Conservation (phyloP, 2,113 vertebrate genomes). For the Carlito syrichta region DNA sequence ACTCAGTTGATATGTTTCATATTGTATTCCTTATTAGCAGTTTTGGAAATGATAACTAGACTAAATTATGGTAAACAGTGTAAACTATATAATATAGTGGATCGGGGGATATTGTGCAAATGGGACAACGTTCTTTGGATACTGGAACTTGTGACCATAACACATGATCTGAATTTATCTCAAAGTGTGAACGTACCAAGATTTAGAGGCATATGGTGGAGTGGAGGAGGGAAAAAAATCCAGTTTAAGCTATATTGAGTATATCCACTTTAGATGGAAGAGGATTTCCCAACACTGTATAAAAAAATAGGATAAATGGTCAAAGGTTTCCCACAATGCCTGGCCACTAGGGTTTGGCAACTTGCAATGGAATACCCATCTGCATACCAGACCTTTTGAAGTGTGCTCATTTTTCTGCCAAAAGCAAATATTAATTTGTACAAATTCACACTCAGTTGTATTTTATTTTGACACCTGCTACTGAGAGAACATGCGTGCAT, state of each 20-base stretch:
- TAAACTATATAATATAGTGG: neutral
- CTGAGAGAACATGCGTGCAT: neutral
- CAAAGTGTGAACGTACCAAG: neutral
- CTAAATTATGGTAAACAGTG: too few relatives aligned
- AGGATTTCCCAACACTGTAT: neutral
- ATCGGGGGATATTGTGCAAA: neutral
- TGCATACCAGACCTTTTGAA: neutral
- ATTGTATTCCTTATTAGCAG: neutral
- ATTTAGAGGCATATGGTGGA: neutral
- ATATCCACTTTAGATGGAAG: neutral
- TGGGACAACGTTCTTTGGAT: neutral
- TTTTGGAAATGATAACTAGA: neutral
- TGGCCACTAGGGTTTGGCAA: neutral
- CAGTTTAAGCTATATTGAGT: too few relatives aligned
- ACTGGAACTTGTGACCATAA: neutral
- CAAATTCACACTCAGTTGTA: neutral
- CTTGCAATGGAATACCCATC: neutral
- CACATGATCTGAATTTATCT: neutral
- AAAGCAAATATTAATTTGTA: slow-evolving; percentile 8
- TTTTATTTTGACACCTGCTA: neutral
- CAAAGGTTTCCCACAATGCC: neutral
- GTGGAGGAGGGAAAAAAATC: neutral
- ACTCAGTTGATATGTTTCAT: neutral
- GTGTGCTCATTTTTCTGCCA: neutral
- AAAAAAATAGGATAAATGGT: neutral